Conservation (phyloP, 1,140 invertebrate species). For the Calephelis nemesis region DNA sequence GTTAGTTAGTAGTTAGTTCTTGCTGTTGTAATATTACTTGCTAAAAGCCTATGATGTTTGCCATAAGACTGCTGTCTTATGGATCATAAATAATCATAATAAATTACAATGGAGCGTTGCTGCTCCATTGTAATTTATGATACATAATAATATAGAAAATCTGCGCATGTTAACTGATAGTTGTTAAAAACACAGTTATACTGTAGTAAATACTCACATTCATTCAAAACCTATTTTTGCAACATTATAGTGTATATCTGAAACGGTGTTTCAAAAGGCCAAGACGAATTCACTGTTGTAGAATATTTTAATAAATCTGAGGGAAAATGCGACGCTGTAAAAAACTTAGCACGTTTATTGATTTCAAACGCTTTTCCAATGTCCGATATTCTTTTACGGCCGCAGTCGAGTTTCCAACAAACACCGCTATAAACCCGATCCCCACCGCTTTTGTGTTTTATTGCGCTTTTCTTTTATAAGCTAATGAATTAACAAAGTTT, state of each 20-base stretch:
- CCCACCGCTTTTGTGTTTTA: constrained; percentile 19
- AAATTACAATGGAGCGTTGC: too few species aligned
- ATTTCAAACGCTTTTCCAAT: constrained; percentile 23
- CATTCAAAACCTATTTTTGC: too few species aligned
- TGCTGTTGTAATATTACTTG: too few species aligned
- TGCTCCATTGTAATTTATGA: too few species aligned
- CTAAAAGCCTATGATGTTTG: too few species aligned
- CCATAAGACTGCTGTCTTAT: too few species aligned
- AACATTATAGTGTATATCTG: background rate
- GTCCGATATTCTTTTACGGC: constrained; percentile 26
- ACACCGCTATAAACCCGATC: constrained; percentile 20
- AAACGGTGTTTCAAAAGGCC: background rate
- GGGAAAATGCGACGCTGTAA: constrained; percentile 16
- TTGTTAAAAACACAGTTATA: too few species aligned
- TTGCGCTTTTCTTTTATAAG: constrained; percentile 17
- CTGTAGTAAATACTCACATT: too few species aligned
- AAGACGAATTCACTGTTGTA: constrained; percentile 11
- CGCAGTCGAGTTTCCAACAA: constrained; percentile 19
- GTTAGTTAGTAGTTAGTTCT: too few species aligned
- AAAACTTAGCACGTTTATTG: constrained; percentile 27
- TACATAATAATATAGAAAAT: too few species aligned
- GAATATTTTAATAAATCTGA: constrained; percentile 19
- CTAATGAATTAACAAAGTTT: constrained; percentile 19
- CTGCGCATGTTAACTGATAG: too few species aligned
- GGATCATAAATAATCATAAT: too few species aligned